Percentiles rank a stretch among this genome's conserved stretches.
Evolutionary conservation across 2,888 invertebrate species (phyloP).

Genomic region (Acrobasis suavella): DNA sequence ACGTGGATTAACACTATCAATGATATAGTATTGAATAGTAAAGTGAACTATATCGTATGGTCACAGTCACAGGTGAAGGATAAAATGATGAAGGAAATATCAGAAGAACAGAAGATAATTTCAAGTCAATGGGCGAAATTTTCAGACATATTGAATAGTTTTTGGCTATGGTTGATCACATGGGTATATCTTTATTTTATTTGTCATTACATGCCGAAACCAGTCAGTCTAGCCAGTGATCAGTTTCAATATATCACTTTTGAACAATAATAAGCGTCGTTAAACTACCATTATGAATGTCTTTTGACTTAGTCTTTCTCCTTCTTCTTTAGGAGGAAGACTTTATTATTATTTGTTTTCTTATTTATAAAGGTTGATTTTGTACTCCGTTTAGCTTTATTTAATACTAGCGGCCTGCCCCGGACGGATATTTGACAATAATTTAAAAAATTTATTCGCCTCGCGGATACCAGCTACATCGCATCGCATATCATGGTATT

Average conservation of each 20-base stretch:
- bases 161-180: slow-evolving; percentile 15
- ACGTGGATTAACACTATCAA: background rate
- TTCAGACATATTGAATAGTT: slow-evolving; percentile 28
- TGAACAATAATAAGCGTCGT: background rate
- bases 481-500: too few relatives aligned
- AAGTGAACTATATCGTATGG: background rate
- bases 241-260: background rate
- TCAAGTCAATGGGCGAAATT: slow-evolving; percentile 25
- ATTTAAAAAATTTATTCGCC: too few relatives aligned
- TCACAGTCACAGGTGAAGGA: background rate
- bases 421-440: too few relatives aligned
- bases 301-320: too few relatives aligned
- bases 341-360: too few relatives aligned
- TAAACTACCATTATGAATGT: too few relatives aligned
- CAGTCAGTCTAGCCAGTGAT: too few relatives aligned
- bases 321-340: too few relatives aligned
- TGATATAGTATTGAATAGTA: background rate
- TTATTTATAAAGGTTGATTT: too few relatives aligned
- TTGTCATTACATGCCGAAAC: slow-evolving; percentile 19
- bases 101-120: background rate
- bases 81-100: background rate
- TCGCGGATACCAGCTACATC: too few relatives aligned
- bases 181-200: slow-evolving; percentile 22
- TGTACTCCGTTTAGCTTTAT: too few relatives aligned
- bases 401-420: too few relatives aligned